Evolutionary conservation across 2,888 invertebrate species (phyloP), one percentile per base, ranked within the genome.

Genomic region (Dione vanillae): DNA sequence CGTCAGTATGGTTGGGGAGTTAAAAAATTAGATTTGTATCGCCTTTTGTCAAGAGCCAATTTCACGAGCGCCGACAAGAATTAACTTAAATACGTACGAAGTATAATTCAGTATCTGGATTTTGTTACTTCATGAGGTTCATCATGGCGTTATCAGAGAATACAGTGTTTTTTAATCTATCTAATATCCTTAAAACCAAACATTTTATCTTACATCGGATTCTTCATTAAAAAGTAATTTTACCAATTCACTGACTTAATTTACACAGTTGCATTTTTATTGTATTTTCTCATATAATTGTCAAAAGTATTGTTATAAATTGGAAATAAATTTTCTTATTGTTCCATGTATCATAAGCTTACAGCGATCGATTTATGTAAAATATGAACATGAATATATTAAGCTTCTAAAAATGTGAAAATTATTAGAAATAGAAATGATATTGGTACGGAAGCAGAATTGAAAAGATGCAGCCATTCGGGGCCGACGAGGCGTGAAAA

Each of bases 401-500:
- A 69, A 47, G 54, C 11, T n/a, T 47, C 37, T 47, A 47, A 62
- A 54, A 51, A 19, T 51, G 20, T 41, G 47, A 19, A 45, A 43
- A 69, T 64, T 52, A 69, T 69, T 64, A 64, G 47, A 45, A 69
- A 45, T 69, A 64, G 47, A 45, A 69, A 69, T 69, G 37, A 67
- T 67, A 61, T 67, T 51, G 41, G 61, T 59, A 51, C 40, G 68
- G 54, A 45, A 69, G 45, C 45, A 40, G 68, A 69, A 56, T 64
- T 69, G 68, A 69, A 69, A 54, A 64, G 68, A 54, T 64, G 64
- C 68, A 69, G 64, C 62, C 54, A 54, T 64, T 69, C 54, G 54
- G 27, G 62, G 47, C 68, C 62, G 68, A 69, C 68, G 68, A 69
- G 62, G 52, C 68, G 68, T 69, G 68, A 64, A 47, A 64, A 69